Evolutionary conservation across 2,113 vertebrate species (phyloP).

Genomic region (Saguinus midas): DNA sequence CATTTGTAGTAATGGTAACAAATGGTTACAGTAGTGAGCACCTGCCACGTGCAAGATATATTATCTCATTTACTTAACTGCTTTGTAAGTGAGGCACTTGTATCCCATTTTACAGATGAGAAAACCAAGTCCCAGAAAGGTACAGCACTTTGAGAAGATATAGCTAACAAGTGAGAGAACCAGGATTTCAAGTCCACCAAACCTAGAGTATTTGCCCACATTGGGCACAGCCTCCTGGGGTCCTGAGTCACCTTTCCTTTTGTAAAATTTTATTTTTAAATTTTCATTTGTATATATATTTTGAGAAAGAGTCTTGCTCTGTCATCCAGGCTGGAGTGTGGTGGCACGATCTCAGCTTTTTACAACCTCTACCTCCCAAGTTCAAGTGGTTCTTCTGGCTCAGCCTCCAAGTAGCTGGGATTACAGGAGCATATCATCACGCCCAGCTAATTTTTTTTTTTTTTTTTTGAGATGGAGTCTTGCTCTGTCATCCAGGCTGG

Average conservation of each 20-base stretch:
- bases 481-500: too few species aligned
- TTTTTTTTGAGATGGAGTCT: too few species aligned
- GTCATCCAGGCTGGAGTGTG: too few species aligned
- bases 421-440: too few species aligned
- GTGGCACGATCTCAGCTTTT: too few species aligned
- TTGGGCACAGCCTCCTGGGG: not conserved
- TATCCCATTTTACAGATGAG: not conserved
- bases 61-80: not conserved
- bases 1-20: not conserved
- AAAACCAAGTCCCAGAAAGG: not conserved
- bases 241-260: not conserved
- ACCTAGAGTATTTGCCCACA: not conserved
- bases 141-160: not conserved
- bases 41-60: not conserved
- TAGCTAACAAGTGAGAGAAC: not conserved
- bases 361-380: too few species aligned
- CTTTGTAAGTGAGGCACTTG: not conserved
- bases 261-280: too few species aligned
- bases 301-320: too few species aligned
- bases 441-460: too few species aligned
- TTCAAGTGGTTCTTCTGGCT: too few species aligned
- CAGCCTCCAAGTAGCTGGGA: too few species aligned
- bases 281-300: too few species aligned
- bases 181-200: not conserved
- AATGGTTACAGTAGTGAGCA: not conserved